Conservation (phyloP, 2,888 invertebrate genomes). For the Morinoia aosen region DNA sequence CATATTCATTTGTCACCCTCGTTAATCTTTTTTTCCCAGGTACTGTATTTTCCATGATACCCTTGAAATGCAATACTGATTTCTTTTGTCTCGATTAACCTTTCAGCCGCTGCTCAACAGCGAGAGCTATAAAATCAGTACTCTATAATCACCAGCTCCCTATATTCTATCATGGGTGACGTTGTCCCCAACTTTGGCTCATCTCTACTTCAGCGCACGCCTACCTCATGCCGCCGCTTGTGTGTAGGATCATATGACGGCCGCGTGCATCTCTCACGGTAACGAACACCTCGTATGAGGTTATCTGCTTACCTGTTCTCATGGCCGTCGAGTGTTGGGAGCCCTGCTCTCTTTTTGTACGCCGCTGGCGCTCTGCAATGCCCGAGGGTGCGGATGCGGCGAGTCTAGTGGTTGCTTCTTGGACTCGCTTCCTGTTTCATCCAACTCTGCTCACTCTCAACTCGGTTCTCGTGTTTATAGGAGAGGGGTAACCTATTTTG, state of each 20-base stretch:
- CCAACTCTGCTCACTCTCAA: background rate
- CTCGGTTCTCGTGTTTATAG: background rate
- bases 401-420: background rate
- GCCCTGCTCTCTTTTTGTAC: background rate
- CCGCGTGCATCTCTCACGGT: background rate
- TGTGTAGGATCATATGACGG: background rate
- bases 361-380: background rate
- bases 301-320: background rate
- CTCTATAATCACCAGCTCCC: too few relatives aligned
- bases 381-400: background rate
- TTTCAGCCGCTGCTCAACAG: too few relatives aligned
- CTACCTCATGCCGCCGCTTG: background rate
- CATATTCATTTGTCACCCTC: too few relatives aligned
- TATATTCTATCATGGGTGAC: too few relatives aligned
- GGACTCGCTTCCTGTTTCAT: background rate
- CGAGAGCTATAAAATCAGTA: too few relatives aligned
- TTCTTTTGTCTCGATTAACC: too few relatives aligned
- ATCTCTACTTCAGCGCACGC: background rate
- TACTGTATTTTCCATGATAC: too few relatives aligned
- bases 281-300: background rate
- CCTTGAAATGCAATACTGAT: too few relatives aligned
- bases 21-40: too few relatives aligned
- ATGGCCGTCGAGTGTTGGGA: background rate
- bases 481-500: too few relatives aligned
- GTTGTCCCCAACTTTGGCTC: too few relatives aligned